Percentiles rank a stretch among this genome's conserved stretches.
These are phyloP conservation scores for Fregetta grallaria DNA, from an alignment of 2,113 vertebrate genomes.

Conservation along the genomic window DNA sequence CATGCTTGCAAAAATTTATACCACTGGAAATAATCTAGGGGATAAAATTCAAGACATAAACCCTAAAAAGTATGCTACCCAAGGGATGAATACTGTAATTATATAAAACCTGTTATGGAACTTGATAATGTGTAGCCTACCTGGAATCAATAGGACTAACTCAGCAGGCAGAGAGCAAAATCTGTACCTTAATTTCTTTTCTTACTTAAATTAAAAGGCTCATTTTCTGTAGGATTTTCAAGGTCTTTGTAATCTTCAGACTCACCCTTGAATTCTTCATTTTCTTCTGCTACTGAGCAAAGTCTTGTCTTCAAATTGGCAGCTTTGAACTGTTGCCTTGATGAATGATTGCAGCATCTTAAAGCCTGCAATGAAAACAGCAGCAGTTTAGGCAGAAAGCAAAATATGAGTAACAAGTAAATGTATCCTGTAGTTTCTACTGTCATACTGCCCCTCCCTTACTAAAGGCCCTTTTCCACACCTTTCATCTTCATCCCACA, in stretches of 20 bases:
- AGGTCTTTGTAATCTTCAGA: slow-evolving; percentile 8
- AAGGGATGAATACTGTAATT: slow-evolving; percentile 23
- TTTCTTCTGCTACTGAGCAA: slow-evolving; percentile 10
- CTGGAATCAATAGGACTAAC: slow-evolving; percentile 20
- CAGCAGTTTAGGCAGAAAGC: not conserved
- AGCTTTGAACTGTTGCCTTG: not conserved
- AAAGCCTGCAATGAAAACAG: not conserved
- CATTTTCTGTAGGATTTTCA: not conserved
- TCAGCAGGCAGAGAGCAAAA: slow-evolving; percentile 14
- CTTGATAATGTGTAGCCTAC: slow-evolving; percentile 19
- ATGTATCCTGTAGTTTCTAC: not conserved
- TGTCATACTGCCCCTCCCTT: not conserved
- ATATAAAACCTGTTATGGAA: slow-evolving; percentile 8
- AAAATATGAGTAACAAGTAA: not conserved
- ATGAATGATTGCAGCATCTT: not conserved
- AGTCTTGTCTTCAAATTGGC: slow-evolving; percentile 5
- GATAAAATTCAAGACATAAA: slow-evolving; percentile 8
- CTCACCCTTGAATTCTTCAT: slow-evolving; percentile 10
- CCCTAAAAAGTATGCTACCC: not conserved
- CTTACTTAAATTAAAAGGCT: slow-evolving; percentile 19
- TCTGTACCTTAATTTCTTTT: slow-evolving; percentile 22
- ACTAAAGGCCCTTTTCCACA: not conserved
- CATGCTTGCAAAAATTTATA: not conserved
- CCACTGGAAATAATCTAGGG: not conserved
- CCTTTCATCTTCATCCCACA: not conserved